Evolutionary conservation across 2,797 vertebrate genomes (phyloP).

Genomic region (Phalanger gymnotis): DNA sequence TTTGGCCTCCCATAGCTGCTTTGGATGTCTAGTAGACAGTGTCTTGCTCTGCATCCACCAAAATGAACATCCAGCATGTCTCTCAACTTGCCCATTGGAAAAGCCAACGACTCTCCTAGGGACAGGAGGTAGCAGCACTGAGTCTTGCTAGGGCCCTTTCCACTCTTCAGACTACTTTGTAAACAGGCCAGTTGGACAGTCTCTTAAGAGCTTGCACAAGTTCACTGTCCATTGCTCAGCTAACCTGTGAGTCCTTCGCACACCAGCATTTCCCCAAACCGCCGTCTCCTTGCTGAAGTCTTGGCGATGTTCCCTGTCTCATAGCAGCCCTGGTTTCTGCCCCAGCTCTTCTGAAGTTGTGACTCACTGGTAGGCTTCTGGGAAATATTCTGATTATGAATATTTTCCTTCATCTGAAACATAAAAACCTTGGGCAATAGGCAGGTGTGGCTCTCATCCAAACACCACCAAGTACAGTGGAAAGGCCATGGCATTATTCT

Average conservation of each 20-base stretch:
- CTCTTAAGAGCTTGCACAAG: neutral
- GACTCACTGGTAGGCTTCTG: neutral
- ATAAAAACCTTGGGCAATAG: neutral
- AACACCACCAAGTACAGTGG: neutral
- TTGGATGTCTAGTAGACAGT: neutral
- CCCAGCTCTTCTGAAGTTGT: neutral
- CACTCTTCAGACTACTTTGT: neutral
- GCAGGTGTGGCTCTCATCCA: neutral
- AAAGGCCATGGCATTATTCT: neutral
- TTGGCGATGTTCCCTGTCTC: neutral
- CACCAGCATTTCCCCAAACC: too few relatives aligned
- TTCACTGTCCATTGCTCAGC: neutral
- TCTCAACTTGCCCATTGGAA: neutral
- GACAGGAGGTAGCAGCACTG: neutral
- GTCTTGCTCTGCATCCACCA: neutral
- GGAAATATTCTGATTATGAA: neutral
- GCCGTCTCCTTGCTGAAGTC: too few relatives aligned
- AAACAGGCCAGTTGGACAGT: neutral
- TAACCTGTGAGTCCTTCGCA: neutral
- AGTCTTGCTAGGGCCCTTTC: neutral
- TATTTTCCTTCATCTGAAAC: neutral
- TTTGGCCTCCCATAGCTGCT: neutral
- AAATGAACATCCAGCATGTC: neutral
- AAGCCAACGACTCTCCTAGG: neutral
- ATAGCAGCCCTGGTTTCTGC: neutral